A percentile compares a stretch with the other conserved stretches of the same genome.
phyloP scores from a whole-genome alignment of 92 coral and sea anemone species.

The Bergia sp. region DNA sequence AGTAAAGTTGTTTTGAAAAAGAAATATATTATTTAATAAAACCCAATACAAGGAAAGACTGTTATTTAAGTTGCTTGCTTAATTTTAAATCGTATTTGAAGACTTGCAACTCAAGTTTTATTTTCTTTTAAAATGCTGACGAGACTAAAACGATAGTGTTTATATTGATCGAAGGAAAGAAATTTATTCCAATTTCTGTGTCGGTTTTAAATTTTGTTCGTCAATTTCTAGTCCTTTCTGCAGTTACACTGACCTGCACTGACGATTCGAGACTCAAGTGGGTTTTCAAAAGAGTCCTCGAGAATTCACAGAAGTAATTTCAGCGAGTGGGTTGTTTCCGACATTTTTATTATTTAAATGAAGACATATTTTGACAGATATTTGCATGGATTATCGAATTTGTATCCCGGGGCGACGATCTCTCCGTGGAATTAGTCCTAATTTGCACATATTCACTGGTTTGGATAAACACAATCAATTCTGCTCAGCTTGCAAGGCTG shows the following conservation, averaged over 20 bases:
- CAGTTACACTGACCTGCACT: neutral
- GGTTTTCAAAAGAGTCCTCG: neutral
- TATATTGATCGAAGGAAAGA: neutral
- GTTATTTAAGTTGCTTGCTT: neutral
- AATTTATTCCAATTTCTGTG: neutral
- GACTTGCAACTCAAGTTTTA: neutral
- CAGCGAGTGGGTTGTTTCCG: neutral
- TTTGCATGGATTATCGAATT: neutral
- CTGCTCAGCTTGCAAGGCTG: neutral
- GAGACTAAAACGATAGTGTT: neutral
- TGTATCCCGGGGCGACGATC: neutral
- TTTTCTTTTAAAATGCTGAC: neutral
- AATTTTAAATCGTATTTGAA: neutral
- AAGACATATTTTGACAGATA: neutral
- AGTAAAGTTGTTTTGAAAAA: neutral
- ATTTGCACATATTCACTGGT: constrained; percentile 15
- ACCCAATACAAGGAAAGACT: neutral
- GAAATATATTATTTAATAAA: neutral
- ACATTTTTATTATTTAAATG: constrained; percentile 13
- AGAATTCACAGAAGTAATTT: neutral
- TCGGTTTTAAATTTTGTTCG: neutral
- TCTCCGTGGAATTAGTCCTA: neutral
- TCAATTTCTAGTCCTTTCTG: neutral
- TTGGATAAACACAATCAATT: neutral
- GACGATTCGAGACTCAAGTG: neutral